Conservation (phyloP, 2,113 vertebrate genomes). For the Phylloscopus trochilus region DNA sequence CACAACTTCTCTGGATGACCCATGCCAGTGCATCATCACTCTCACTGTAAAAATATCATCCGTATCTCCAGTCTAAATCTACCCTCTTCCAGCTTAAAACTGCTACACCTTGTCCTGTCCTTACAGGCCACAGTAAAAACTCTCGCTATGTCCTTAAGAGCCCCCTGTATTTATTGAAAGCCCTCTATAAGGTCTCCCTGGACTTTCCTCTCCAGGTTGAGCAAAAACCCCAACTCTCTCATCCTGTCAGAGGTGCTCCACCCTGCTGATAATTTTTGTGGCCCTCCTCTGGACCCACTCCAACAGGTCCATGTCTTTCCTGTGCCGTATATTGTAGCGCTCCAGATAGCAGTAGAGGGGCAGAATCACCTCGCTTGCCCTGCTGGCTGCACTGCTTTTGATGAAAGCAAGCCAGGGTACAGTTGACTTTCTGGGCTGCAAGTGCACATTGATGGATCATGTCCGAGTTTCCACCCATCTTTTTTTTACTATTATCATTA, state of each 20-base stretch:
- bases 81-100: background rate
- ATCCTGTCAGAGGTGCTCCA: background rate
- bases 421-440: background rate
- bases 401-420: background rate
- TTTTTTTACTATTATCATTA: background rate
- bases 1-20: background rate
- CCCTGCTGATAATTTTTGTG: background rate
- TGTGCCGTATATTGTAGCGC: background rate
- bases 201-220: background rate
- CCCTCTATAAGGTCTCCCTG: background rate
- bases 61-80: background rate
- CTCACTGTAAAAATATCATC: background rate
- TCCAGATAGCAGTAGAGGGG: background rate
- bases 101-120: background rate
- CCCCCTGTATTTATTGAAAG: background rate
- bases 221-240: background rate
- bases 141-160: background rate
- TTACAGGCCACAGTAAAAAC: background rate
- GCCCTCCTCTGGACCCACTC: rapidly evolving
- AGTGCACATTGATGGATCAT: rapidly evolving
- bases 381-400: rapidly evolving
- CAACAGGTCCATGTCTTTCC: background rate
- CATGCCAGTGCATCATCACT: background rate
- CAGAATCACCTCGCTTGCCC: rapidly evolving
- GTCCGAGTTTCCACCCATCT: background rate